A percentile compares a stretch with the other conserved stretches of the same genome.
phyloP scores from a whole-genome alignment of 2,797 vertebrate species.

The Eremophila alpestris region DNA sequence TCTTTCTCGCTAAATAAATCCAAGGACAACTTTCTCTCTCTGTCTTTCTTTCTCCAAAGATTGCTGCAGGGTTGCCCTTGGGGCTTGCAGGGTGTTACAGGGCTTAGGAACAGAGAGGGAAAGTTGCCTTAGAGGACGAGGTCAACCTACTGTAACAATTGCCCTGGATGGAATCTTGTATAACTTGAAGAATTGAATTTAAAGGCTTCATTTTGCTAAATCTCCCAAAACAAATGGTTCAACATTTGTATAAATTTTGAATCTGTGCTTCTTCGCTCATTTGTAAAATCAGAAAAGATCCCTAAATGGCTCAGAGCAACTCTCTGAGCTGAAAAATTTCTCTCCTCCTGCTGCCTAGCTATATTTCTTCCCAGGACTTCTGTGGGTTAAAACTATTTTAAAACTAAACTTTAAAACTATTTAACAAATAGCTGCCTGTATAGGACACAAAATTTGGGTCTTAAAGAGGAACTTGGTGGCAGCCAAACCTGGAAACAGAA shows the following conservation, averaged over 20 bases:
- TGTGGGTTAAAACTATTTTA: too few relatives aligned
- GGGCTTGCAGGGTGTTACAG: conserved; percentile 15
- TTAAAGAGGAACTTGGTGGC: background rate
- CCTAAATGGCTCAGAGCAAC: background rate
- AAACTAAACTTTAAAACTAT: background rate
- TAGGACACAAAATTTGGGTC: background rate
- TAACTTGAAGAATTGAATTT: background rate
- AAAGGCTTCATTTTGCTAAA: conserved; percentile 8
- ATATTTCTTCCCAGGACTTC: background rate
- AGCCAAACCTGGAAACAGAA: conserved; percentile 44
- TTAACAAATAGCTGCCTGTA: background rate
- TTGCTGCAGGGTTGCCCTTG: conserved; percentile 40
- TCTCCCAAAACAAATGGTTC: conserved; percentile 7
- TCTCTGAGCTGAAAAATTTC: background rate
- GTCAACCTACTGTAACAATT: background rate
- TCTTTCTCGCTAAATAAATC: conserved; percentile 54
- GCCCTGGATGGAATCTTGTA: background rate
- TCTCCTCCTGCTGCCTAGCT: background rate
- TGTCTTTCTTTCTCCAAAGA: conserved; percentile 43
- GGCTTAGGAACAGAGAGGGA: background rate
- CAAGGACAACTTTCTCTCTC: conserved; percentile 49
- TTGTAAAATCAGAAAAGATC: background rate
- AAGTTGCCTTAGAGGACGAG: conserved; percentile 16
- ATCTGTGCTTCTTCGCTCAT: conserved; percentile 11
- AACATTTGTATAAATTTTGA: conserved; percentile 17